These are phyloP conservation scores for Nyctibius grandis DNA, from an alignment of 2,797 vertebrate genomes.

Conservation along the genomic window DNA sequence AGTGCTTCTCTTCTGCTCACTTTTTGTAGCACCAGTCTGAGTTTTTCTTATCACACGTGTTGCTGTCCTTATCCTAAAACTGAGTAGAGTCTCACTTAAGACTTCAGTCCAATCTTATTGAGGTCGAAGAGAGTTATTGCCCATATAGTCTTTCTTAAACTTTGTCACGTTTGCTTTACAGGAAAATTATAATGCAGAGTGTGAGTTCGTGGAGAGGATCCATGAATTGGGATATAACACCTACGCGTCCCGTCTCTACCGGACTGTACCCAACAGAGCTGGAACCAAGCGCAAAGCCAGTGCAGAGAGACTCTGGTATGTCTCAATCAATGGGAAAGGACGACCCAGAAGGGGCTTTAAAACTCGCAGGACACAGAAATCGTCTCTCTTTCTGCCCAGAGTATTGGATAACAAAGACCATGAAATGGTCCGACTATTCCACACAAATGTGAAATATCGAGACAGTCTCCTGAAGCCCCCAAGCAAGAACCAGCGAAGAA, in stretches of 20 bases:
- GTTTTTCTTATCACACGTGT: accelerated
- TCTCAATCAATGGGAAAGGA: slow-evolving; percentile 95
- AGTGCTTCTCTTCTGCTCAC: accelerated
- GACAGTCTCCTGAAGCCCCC: slow-evolving; percentile 38
- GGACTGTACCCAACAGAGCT: slow-evolving; percentile 75
- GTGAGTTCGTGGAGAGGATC: slow-evolving; percentile 97
- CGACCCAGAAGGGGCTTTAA: slow-evolving; percentile 94
- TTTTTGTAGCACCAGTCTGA: background rate
- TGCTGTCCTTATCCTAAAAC: background rate
- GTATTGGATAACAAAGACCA: slow-evolving; percentile 93
- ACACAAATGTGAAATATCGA: slow-evolving; percentile 65
- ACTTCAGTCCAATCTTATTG: background rate
- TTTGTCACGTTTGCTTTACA: slow-evolving; percentile 45
- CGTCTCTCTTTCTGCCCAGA: slow-evolving; percentile 92
- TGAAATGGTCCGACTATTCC: slow-evolving; percentile 85
- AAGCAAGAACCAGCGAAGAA: slow-evolving; percentile 59
- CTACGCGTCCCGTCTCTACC: slow-evolving; percentile 88
- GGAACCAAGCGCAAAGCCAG: slow-evolving; percentile 75
- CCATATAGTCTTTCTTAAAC: background rate
- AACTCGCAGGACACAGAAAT: slow-evolving; percentile 93
- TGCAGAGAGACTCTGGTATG: slow-evolving; percentile 90
- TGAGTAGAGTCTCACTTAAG: background rate
- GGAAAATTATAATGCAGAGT: slow-evolving; percentile 90
- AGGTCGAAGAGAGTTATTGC: background rate
- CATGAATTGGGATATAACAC: slow-evolving; percentile 97